phyloP scores from a whole-genome alignment of 2,113 vertebrate species.

The Petromus typicus region DNA sequence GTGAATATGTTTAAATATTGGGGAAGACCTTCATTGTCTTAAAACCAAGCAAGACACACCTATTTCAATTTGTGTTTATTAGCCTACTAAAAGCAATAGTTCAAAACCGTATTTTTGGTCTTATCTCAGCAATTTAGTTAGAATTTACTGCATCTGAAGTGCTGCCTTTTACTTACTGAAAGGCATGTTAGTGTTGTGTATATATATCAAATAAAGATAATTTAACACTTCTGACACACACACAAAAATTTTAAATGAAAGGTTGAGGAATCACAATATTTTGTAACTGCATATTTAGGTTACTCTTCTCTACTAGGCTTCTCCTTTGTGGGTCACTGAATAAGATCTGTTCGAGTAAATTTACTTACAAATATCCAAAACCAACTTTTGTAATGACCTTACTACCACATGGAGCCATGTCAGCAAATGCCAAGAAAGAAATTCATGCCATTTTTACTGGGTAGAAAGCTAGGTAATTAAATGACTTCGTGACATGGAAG shows the following conservation, averaged over 20 bases:
- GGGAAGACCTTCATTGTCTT: too few species aligned
- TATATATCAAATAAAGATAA: neutral
- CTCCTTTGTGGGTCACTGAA: constrained; percentile 29
- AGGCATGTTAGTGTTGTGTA: neutral
- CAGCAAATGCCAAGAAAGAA: constrained; percentile 36
- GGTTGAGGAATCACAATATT: neutral
- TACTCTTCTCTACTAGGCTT: neutral
- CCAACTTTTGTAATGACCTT: constrained; percentile 20
- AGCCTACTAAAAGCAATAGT: neutral
- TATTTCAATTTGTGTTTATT: neutral
- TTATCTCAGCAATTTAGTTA: neutral
- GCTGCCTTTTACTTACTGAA: neutral
- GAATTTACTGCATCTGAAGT: neutral
- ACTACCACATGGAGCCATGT: neutral
- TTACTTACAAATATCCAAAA: constrained; percentile 22
- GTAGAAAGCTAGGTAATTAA: neutral
- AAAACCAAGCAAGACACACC: neutral
- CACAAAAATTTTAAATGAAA: constrained; percentile 28
- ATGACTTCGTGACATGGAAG: constrained; percentile 23
- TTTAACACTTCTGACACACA: neutral
- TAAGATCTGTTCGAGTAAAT: constrained; percentile 36
- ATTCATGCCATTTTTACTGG: neutral
- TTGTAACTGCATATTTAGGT: neutral
- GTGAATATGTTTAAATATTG: too few species aligned
- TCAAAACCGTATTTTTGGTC: neutral